Percentiles rank a stretch among this genome's conserved stretches.
These are phyloP conservation scores for Pachliopta kotzebuea DNA, from an alignment of 2,888 invertebrate genomes.

Conservation along the genomic window DNA sequence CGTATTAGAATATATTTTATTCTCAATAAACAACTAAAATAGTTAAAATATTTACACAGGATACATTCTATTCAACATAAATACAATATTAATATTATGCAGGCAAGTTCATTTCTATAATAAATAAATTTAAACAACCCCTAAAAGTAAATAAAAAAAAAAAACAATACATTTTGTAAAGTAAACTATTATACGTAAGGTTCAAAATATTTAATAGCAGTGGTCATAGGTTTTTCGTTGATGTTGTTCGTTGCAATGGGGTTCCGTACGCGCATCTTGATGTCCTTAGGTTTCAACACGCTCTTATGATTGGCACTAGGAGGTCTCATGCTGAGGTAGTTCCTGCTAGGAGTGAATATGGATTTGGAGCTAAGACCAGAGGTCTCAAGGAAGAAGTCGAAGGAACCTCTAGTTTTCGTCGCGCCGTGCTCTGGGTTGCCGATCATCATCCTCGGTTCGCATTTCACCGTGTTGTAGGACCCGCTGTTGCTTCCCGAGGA, in stretches of 20 bases:
- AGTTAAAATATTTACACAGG: conserved; percentile 64
- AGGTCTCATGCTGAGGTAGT: conserved; percentile 71
- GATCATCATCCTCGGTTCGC: conserved; percentile 65
- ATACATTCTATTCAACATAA: conserved; percentile 49
- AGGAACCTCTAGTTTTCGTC: conserved; percentile 75
- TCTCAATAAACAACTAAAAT: conserved; percentile 59
- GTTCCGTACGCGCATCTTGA: conserved; percentile 86
- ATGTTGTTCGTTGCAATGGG: conserved; percentile 81
- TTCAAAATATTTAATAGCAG: conserved; percentile 79
- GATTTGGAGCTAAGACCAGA: conserved; percentile 91
- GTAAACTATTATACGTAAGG: conserved; percentile 65
- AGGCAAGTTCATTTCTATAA: conserved; percentile 76
- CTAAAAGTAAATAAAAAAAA: conserved; percentile 41
- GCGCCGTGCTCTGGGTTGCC: conserved; percentile 51
- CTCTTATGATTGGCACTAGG: conserved; percentile 87
- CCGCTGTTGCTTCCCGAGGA: conserved; percentile 77
- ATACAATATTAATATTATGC: conserved; percentile 73
- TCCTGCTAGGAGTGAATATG: conserved; percentile 80
- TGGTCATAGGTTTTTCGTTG: conserved; percentile 79
- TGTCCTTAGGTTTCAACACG: conserved; percentile 88
- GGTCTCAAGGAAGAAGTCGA: conserved; percentile 89
- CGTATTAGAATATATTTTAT: conserved; percentile 59
- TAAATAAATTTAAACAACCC: conserved; percentile 65
- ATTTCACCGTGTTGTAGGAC: conserved; percentile 71
- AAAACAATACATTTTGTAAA: conserved; percentile 32